phyloP scores from a whole-genome alignment of 2,113 vertebrate species.

The Alethe diademata region DNA sequence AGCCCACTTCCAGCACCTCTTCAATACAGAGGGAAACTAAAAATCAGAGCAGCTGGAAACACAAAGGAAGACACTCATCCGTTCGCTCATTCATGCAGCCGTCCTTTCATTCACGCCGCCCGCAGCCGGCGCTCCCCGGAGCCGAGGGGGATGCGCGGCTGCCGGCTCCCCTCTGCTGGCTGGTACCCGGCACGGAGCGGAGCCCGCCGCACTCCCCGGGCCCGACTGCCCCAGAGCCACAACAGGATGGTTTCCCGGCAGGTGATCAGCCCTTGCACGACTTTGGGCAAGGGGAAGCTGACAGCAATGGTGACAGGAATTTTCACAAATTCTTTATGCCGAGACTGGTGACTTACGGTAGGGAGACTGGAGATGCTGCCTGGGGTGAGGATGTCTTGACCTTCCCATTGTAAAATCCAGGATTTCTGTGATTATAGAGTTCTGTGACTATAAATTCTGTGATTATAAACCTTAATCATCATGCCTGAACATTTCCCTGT shows the following conservation, averaged over 20 bases:
- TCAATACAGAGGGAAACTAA: not conserved
- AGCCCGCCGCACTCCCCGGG: not conserved
- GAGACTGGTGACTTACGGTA: rapidly evolving
- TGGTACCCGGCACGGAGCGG: rapidly evolving
- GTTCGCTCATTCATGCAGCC: not conserved
- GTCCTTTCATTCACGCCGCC: not conserved
- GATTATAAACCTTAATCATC: not conserved
- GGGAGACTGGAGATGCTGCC: not conserved
- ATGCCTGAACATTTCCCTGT: not conserved
- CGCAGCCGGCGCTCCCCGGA: not conserved
- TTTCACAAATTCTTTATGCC: not conserved
- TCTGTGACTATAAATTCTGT: not conserved
- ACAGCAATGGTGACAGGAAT: not conserved
- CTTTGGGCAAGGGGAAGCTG: not conserved
- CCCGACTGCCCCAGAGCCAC: not conserved
- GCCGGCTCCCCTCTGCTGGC: not conserved
- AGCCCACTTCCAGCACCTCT: not conserved
- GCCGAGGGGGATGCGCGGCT: rapidly evolving
- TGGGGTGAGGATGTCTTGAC: not conserved
- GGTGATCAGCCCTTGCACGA: not conserved
- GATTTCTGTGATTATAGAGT: not conserved
- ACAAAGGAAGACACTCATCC: not conserved
- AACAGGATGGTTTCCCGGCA: not conserved
- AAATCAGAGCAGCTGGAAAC: not conserved
- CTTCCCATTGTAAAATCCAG: not conserved